Percentiles rank a stretch among this genome's conserved stretches.
phyloP scores from a whole-genome alignment of 2,888 invertebrate species.

The Osmoderma eremita region DNA sequence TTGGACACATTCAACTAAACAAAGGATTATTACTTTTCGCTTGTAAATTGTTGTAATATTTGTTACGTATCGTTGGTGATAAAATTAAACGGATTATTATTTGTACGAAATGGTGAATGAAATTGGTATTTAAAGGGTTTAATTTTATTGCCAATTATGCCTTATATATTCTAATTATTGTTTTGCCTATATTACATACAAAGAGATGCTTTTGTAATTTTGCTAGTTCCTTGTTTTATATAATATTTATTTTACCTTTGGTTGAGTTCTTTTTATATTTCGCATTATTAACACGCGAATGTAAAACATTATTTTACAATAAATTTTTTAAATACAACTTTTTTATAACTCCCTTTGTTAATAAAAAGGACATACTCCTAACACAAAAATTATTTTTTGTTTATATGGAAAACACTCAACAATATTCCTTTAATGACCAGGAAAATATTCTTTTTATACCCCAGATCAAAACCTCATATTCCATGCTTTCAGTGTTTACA shows the following conservation, averaged over 20 bases:
- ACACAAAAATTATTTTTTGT: no score
- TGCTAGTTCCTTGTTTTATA: constrained; percentile 28
- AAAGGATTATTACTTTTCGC: constrained; percentile 14
- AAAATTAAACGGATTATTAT: constrained; percentile 1
- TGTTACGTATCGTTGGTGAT: constrained; percentile 1
- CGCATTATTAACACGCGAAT: constrained; percentile 34
- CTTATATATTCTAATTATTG: constrained; percentile 23
- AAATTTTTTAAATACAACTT: constrained; percentile 12
- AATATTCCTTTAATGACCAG: constrained; percentile 1
- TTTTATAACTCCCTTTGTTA: neutral
- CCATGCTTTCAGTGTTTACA: constrained; percentile 7
- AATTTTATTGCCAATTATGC: constrained; percentile 8
- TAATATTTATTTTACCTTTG: constrained; percentile 26
- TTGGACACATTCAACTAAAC: constrained; percentile 1
- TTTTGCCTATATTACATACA: constrained; percentile 9
- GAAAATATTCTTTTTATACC: constrained; percentile 31
- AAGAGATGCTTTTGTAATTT: constrained; percentile 32
- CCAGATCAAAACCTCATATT: constrained; percentile 20
- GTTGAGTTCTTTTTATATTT: constrained; percentile 25
- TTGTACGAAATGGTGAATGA: neutral
- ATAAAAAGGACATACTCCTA: no score
- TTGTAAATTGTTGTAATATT: constrained; percentile 25
- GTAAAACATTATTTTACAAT: constrained; percentile 35
- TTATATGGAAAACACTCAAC: neutral
- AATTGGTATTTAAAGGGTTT: neutral